phyloP scores from a whole-genome alignment of 2,888 invertebrate genomes.

The Ditula angustiorana region DNA sequence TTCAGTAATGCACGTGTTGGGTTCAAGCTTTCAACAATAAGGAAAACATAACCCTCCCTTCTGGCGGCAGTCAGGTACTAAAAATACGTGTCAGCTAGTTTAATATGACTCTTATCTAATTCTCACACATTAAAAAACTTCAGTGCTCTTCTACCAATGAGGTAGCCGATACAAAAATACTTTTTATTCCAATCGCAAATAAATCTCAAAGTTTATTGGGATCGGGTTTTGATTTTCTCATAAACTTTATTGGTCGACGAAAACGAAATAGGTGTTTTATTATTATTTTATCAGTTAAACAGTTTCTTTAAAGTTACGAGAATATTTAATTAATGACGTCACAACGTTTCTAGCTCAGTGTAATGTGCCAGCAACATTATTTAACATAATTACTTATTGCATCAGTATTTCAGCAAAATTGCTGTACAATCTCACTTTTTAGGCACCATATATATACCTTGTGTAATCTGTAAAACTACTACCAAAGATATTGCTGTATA shows the following conservation, averaged over 20 bases:
- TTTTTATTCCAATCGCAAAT: constrained; percentile 4
- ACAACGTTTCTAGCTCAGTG: neutral
- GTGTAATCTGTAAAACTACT: neutral
- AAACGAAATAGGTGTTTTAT: neutral
- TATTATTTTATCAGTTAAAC: neutral
- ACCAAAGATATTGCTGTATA: no score
- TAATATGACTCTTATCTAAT: neutral
- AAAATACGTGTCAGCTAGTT: no score
- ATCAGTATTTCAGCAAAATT: no score
- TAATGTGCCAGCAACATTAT: neutral
- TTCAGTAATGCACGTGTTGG: neutral
- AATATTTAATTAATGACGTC: neutral
- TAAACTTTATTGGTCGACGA: neutral
- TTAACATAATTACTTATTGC: no score
- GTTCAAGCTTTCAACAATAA: neutral
- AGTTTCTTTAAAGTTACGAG: neutral
- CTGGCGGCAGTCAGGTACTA: no score
- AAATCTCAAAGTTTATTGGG: constrained; percentile 2
- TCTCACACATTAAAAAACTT: neutral
- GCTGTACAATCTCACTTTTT: no score
- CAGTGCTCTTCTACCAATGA: neutral
- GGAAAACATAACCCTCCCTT: neutral
- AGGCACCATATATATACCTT: no score
- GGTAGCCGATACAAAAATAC: neutral
- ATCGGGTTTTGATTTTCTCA: neutral